A percentile compares a stretch with the other conserved stretches of the same genome.
Evolutionary conservation across 2,888 invertebrate species (phyloP).

Genomic region (Drosophila neotestacea): DNA sequence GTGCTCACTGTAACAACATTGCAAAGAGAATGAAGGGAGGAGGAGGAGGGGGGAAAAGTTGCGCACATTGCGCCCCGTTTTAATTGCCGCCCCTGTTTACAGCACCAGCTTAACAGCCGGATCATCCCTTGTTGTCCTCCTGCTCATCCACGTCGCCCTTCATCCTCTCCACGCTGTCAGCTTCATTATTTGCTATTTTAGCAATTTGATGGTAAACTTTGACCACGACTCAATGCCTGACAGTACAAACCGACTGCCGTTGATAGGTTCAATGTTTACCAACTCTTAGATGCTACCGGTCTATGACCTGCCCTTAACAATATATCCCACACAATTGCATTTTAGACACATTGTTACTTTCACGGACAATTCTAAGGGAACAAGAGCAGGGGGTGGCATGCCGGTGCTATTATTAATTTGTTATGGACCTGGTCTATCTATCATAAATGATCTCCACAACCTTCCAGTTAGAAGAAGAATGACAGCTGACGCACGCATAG

Average conservation of each 20-base stretch:
- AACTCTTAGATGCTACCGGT: slow-evolving; percentile 37
- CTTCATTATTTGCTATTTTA: slow-evolving; percentile 82
- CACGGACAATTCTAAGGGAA: neutral
- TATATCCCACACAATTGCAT: slow-evolving; percentile 48
- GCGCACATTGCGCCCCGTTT: slow-evolving; percentile 61
- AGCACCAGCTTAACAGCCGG: slow-evolving; percentile 67
- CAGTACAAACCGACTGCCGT: slow-evolving; percentile 30
- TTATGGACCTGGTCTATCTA: slow-evolving; percentile 60
- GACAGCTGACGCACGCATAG: slow-evolving; percentile 41
- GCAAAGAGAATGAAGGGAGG: neutral
- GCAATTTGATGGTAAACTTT: slow-evolving; percentile 79
- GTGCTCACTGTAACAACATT: slow-evolving; percentile 65
- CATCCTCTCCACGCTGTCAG: slow-evolving; percentile 57
- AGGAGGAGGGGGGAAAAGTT: slow-evolving; percentile 2
- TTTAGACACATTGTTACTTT: slow-evolving; percentile 56
- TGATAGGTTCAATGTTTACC: slow-evolving; percentile 49
- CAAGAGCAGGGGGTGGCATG: slow-evolving; percentile 26
- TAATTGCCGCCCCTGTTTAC: slow-evolving; percentile 74
- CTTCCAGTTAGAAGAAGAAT: slow-evolving; percentile 33
- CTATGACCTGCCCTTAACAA: slow-evolving; percentile 21
- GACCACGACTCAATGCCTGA: slow-evolving; percentile 62
- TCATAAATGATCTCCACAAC: slow-evolving; percentile 57
- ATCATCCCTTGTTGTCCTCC: slow-evolving; percentile 70
- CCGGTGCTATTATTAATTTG: slow-evolving; percentile 67
- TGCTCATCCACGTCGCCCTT: neutral